Evolutionary conservation across 2,113 vertebrate genomes (phyloP), one percentile per base, ranked within the genome.

Genomic region (Chitala chitala): DNA sequence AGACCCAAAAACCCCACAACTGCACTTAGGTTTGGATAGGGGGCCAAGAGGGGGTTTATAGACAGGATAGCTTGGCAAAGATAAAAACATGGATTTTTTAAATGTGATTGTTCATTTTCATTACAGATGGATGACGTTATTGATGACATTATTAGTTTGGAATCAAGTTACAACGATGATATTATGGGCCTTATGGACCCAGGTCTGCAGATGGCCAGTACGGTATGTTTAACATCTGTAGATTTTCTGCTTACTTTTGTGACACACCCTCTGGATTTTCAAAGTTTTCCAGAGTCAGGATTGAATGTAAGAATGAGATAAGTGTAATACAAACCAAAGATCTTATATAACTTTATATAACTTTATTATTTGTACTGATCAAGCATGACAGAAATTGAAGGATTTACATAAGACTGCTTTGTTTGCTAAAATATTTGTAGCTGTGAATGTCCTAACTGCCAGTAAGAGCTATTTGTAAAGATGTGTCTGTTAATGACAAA

Each of bases 101-200:
- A 20, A 51, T 51, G 48, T 9, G 12, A n/a, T 5, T 48, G 46
- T 50, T 40, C 71, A 20, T 70, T 86, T 76, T 83, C 81, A 48
- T 81, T 82, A 17, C 82, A 99, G 97, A 99, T 99, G 95, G 97
- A 98, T 82, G 96, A 99, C 87, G 97, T 99, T 77, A 98, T 98
- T 0, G 97, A 99, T 84, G 97, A 98, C 88, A 99, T 99, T 50
- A 99, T 99, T 81, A 96, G 97, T 81, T 86, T 99, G 92, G 96
- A 99, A 86, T 98, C 95, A 66, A 98, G 96, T 89, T 99, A 99
- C 76, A 98, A 92, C 86, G 97, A 99, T 82, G 96, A 99, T 36
- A 95, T 97, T 79, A 91, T 98, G 13, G 90, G 94, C 77, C 84
- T 98, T 82, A 93, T 98, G 91, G 97, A 98, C 78, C 94, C 97